phyloP scores from a whole-genome alignment of 1,140 invertebrate genomes.

The Apis dorsata region DNA sequence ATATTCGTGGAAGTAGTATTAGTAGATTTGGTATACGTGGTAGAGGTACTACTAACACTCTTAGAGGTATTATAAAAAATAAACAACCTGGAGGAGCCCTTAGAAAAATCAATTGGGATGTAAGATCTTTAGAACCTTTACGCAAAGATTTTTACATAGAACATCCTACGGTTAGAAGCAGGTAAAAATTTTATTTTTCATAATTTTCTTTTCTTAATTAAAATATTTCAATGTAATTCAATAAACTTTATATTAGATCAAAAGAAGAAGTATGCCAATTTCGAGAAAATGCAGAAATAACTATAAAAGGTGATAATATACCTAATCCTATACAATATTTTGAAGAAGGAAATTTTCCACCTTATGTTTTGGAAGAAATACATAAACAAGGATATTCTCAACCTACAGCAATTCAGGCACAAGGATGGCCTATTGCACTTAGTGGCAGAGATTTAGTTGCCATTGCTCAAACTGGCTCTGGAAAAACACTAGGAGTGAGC shows the following conservation, averaged over 20 bases:
- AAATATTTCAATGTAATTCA: slow-evolving; percentile 8
- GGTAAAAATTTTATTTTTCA: slow-evolving; percentile 68
- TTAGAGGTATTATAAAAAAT: slow-evolving; percentile 67
- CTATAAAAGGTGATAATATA: slow-evolving; percentile 82
- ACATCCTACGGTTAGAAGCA: slow-evolving; percentile 81
- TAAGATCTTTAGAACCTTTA: slow-evolving; percentile 82
- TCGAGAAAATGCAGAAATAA: slow-evolving; percentile 81
- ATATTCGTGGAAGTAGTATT: slow-evolving; percentile 67
- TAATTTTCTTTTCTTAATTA: neutral
- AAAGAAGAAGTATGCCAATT: slow-evolving; percentile 81
- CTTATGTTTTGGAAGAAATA: slow-evolving; percentile 80
- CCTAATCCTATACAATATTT: slow-evolving; percentile 85
- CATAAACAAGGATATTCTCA: slow-evolving; percentile 81
- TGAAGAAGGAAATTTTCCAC: slow-evolving; percentile 84
- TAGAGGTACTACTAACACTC: slow-evolving; percentile 74
- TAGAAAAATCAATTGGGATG: slow-evolving; percentile 84
- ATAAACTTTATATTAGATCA: slow-evolving; percentile 72
- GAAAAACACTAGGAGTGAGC: slow-evolving; percentile 85
- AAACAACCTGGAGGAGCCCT: slow-evolving; percentile 81
- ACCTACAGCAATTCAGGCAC: slow-evolving; percentile 85
- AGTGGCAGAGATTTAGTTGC: slow-evolving; percentile 86
- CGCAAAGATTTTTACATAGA: slow-evolving; percentile 87
- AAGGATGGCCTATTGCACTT: slow-evolving; percentile 87
- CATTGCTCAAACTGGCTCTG: slow-evolving; percentile 88
- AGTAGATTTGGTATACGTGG: slow-evolving; percentile 75